phyloP scores from a whole-genome alignment of 2,888 invertebrate species.

The Drosophila nigritarsus region DNA sequence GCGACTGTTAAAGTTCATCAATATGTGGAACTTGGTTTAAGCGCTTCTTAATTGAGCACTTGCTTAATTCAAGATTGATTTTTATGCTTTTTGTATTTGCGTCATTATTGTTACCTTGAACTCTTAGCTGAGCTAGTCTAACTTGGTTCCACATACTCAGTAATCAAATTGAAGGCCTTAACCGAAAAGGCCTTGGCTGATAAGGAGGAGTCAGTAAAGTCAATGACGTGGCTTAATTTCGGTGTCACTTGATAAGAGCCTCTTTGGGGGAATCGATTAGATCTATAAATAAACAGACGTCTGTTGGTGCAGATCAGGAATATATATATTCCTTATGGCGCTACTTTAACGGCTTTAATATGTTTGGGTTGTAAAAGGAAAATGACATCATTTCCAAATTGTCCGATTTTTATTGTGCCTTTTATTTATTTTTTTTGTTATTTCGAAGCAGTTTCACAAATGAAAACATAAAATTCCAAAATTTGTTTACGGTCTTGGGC shows the following conservation, averaged over 20 bases:
- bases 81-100: neutral
- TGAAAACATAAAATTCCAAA: slow-evolving; percentile 3
- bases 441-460: neutral
- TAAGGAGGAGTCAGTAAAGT: neutral
- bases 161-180: neutral
- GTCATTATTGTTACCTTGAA: neutral
- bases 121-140: neutral
- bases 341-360: neutral
- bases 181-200: neutral
- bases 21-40: neutral
- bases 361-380: neutral
- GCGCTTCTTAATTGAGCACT: neutral
- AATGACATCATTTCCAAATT: neutral
- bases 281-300: neutral
- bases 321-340: neutral
- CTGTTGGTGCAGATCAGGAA: neutral
- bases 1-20: neutral
- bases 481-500: slow-evolving; percentile 30
- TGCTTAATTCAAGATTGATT: neutral
- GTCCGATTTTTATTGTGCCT: neutral
- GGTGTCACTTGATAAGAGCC: neutral
- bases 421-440: neutral
- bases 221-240: neutral
- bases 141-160: neutral
- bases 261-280: neutral